A percentile compares a stretch with the other conserved stretches of the same genome.
Conservation (phyloP, 2,888 invertebrate genomes). For the Eristalis pertinax region DNA sequence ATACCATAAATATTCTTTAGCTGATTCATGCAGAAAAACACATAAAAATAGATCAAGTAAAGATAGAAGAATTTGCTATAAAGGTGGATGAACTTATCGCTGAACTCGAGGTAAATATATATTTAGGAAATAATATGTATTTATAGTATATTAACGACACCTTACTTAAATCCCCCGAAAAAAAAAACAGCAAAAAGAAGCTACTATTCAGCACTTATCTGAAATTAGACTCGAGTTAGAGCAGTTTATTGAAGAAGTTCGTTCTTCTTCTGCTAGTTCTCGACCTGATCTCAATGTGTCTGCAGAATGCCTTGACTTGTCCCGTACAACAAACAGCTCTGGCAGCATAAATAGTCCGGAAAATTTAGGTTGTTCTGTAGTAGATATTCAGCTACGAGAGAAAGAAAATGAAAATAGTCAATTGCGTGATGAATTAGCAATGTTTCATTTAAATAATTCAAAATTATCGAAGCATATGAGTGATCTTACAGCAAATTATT, state of each 20-base stretch:
- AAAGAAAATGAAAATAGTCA: constrained; percentile 78
- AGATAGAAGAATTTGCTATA: constrained; percentile 75
- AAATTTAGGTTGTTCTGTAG: constrained; percentile 78
- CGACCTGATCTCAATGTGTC: constrained; percentile 77
- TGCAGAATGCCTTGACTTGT: constrained; percentile 76
- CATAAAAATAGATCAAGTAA: constrained; percentile 74
- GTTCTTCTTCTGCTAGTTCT: constrained; percentile 74
- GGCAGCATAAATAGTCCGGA: constrained; percentile 77
- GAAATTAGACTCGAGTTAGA: constrained; percentile 77
- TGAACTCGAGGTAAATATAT: constrained; percentile 73
- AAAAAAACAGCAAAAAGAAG: constrained; percentile 73
- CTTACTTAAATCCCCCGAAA: constrained; percentile 14
- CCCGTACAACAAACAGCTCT: constrained; percentile 74
- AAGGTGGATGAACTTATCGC: constrained; percentile 73
- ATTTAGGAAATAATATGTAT: neutral
- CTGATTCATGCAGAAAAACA: constrained; percentile 74
- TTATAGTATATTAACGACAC: too few relatives aligned
- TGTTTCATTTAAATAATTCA: constrained; percentile 71
- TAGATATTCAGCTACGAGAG: constrained; percentile 80
- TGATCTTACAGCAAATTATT: constrained; percentile 61
- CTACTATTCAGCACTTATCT: constrained; percentile 74
- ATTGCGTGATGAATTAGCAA: constrained; percentile 73
- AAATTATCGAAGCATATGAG: constrained; percentile 73
- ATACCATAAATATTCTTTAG: constrained; percentile 62
- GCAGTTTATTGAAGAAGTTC: constrained; percentile 77